Evolutionary conservation across 2,797 vertebrate genomes (phyloP), one percentile per base, ranked within the genome.

Genomic region (Setipinna tenuifilis): DNA sequence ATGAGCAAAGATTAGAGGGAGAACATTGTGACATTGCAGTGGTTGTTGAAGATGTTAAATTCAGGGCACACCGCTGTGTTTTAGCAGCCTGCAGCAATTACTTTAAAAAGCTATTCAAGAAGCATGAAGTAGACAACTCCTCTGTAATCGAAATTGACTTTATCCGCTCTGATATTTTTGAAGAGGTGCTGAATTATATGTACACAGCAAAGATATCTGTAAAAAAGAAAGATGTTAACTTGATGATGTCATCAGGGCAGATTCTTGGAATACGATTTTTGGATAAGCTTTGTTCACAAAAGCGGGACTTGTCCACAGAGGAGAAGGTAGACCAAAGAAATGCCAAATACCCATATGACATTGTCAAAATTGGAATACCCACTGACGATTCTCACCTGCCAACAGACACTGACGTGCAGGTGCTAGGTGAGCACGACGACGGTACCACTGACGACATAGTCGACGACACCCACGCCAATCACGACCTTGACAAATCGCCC

Each of bases 111-210:
- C 97, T 99, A 81, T 99, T 99, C 91, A 99, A 99, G 89, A 99
- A 99, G 87, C 97, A 98, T 0, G 98, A 99, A 93, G 98, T 99
- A 54, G 98, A 99, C 90, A 99, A 98, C 88, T 99, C 98, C 0
- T 99, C 98, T 0, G 98, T 99, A n/a, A 99, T 99, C 58, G 98
- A 99, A 93, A 99, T 99, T 54, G 98, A 99, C 94, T 99, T 99
- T 88, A 97, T 99, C 86, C 97, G 98, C 78, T 98, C 98, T 0
- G 98, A 99, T 86, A 99, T 99, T 91, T 99, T 99, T 41, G 98
- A 99, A 89, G 98, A 99, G 90, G 98, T 99, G 84, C 91, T 99
- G 81, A 99, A 98, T 93, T 99, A 99, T 92, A 99, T 99, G 98
- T 99, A 99, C 93, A 99, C 98, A 0, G 96, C 98, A 0, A 98